Evolutionary conservation across 1,140 invertebrate genomes (phyloP).

Genomic region (Aphaenogaster rudis): DNA sequence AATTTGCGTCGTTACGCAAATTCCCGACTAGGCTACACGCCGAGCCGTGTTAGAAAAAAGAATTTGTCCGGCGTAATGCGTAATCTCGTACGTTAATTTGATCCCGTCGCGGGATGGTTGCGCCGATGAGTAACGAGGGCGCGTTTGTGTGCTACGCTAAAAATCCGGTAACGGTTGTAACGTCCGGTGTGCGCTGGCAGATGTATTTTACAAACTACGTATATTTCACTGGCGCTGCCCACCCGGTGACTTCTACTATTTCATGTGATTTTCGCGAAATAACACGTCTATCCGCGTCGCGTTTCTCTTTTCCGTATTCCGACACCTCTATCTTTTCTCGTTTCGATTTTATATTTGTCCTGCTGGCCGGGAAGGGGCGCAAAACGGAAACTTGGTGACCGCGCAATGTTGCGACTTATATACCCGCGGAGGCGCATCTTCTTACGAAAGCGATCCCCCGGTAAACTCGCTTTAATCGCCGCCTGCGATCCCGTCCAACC

Average conservation of each 20-base stretch:
- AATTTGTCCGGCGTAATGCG: slow-evolving; percentile 4
- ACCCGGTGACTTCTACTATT: slow-evolving; percentile 35
- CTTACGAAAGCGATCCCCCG: slow-evolving; percentile 27
- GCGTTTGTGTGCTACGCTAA: slow-evolving; percentile 20
- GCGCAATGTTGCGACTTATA: slow-evolving; percentile 12
- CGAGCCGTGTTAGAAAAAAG: not conserved
- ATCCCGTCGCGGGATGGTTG: not conserved
- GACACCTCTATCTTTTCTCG: slow-evolving; percentile 30
- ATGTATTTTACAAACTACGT: slow-evolving; percentile 42
- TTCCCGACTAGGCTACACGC: not conserved
- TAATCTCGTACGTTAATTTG: slow-evolving; percentile 19
- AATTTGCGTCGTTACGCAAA: not conserved
- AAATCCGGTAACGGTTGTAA: slow-evolving; percentile 39
- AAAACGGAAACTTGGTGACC: slow-evolving; percentile 20
- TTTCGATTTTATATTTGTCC: slow-evolving; percentile 31
- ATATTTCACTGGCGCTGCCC: slow-evolving; percentile 41
- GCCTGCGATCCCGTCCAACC: slow-evolving; percentile 1
- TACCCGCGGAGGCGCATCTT: not conserved
- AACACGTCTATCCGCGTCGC: slow-evolving; percentile 6
- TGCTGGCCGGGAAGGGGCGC: not conserved
- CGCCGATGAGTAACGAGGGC: slow-evolving; percentile 37
- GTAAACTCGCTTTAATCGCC: slow-evolving; percentile 41
- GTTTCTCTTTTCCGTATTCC: not conserved
- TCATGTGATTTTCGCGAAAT: slow-evolving; percentile 45
- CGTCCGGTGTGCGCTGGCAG: slow-evolving; percentile 19